These are phyloP conservation scores for Micropoecilia bifurca DNA, from an alignment of 2,797 vertebrate genomes.

Conservation along the genomic window DNA sequence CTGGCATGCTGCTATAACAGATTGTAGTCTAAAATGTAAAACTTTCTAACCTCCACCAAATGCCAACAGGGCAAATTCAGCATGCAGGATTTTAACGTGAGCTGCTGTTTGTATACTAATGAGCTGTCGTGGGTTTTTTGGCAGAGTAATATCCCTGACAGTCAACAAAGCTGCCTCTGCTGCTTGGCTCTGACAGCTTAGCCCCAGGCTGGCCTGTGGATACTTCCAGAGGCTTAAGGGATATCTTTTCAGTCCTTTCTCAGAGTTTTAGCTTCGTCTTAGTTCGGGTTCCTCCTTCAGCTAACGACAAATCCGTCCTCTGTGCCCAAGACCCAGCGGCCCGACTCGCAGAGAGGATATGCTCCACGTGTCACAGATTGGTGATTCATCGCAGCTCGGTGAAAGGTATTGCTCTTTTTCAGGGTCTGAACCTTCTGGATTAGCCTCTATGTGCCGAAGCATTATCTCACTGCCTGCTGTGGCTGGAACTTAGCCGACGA, in stretches of 20 bases:
- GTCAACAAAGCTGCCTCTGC: slow-evolving; percentile 34
- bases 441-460: slow-evolving; percentile 23
- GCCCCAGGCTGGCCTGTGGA: slow-evolving; percentile 47
- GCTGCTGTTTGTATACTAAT: slow-evolving; percentile 24
- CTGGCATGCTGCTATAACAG: neutral
- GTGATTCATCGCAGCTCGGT: slow-evolving; percentile 21
- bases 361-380: slow-evolving; percentile 26
- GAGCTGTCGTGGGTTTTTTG: slow-evolving; percentile 23
- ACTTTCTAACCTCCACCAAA: slow-evolving; percentile 11
- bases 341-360: slow-evolving; percentile 19
- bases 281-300: slow-evolving; percentile 41
- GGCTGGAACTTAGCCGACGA: slow-evolving; percentile 36
- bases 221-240: slow-evolving; percentile 36
- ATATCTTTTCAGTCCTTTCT: slow-evolving; percentile 36
- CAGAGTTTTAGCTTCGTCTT: slow-evolving; percentile 33
- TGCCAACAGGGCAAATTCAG: slow-evolving; percentile 1
- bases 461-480: slow-evolving; percentile 27
- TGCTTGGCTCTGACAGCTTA: slow-evolving; percentile 46
- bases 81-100: slow-evolving; percentile 30
- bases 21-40: neutral
- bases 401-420: slow-evolving; percentile 31
- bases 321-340: slow-evolving; percentile 27
- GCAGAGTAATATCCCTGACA: slow-evolving; percentile 1
- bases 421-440: slow-evolving; percentile 47
- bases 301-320: slow-evolving; percentile 40